Percentiles rank a stretch among this genome's conserved stretches.
Evolutionary conservation across 2,113 vertebrate species (phyloP).

Genomic region (Pelobates fuscus): DNA sequence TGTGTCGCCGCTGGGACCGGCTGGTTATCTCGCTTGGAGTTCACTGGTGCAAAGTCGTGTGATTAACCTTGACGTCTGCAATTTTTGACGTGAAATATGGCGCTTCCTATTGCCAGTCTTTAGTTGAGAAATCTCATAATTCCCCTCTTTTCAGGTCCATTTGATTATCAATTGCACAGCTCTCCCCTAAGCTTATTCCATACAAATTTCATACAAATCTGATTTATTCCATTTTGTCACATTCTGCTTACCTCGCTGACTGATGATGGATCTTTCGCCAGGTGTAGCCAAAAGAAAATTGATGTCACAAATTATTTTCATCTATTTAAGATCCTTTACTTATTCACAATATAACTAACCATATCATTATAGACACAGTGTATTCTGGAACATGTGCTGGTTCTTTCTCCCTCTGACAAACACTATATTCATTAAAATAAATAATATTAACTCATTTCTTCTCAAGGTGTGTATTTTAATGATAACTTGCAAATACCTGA

Average conservation of each 20-base stretch:
- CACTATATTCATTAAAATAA: too few relatives aligned
- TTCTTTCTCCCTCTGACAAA: too few relatives aligned
- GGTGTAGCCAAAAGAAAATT: too few relatives aligned
- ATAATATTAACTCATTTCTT: too few relatives aligned
- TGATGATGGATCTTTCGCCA: not conserved
- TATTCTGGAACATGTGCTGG: too few relatives aligned
- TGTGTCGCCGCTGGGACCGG: conserved; percentile 69
- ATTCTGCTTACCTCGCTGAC: conserved; percentile 53
- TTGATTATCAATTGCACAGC: conserved; percentile 85
- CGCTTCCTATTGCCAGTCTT: conserved; percentile 79
- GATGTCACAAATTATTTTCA: too few relatives aligned
- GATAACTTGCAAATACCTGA: too few relatives aligned
- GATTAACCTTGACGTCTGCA: conserved; percentile 80
- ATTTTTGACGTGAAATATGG: conserved; percentile 78
- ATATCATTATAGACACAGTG: too few relatives aligned
- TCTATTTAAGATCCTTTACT: too few relatives aligned
- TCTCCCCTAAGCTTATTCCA: conserved; percentile 73
- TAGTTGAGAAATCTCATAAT: conserved; percentile 77
- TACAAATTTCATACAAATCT: conserved; percentile 71
- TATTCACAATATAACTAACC: too few relatives aligned
- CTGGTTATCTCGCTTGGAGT: conserved; percentile 70
- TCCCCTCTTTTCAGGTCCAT: conserved; percentile 82
- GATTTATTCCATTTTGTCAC: conserved; percentile 71
- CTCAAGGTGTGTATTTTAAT: too few relatives aligned
- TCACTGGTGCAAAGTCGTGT: conserved; percentile 80